Percentiles rank a stretch among this genome's conserved stretches.
phyloP scores from a whole-genome alignment of 2,797 vertebrate species.

The Mareca penelope region DNA sequence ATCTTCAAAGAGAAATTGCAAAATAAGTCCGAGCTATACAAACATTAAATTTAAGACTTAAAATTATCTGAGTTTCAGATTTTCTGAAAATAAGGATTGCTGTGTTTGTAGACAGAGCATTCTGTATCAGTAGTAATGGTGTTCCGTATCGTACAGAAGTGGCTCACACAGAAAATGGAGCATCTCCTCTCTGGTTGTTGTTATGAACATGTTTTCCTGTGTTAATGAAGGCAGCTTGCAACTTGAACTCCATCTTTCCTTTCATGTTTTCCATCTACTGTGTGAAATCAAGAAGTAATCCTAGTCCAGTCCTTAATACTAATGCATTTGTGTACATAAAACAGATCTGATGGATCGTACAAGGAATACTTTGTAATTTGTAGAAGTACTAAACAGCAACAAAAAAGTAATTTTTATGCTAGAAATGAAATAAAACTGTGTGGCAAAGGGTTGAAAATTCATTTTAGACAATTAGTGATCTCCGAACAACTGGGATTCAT shows the following conservation, averaged over 20 bases:
- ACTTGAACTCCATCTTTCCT: neutral
- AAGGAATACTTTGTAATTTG: neutral
- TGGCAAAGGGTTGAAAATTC: neutral
- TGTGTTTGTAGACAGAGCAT: neutral
- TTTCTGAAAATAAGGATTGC: neutral
- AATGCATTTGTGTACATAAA: neutral
- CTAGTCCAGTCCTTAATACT: neutral
- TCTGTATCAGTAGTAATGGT: neutral
- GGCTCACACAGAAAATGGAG: neutral
- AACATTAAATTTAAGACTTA: slow-evolving; percentile 45
- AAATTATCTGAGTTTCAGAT: neutral
- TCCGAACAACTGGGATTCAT: neutral
- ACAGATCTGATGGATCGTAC: neutral
- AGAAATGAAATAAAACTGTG: neutral
- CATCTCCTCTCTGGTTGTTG: neutral
- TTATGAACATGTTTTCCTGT: neutral
- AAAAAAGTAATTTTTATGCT: neutral
- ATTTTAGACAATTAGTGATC: neutral
- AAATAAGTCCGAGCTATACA: slow-evolving; percentile 41
- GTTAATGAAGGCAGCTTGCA: neutral
- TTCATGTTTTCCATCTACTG: neutral
- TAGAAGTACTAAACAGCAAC: neutral
- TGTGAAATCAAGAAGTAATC: neutral
- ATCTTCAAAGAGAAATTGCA: slow-evolving; percentile 59
- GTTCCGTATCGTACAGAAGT: neutral